These are phyloP conservation scores for Trissolcus basalis DNA, from an alignment of 1,140 invertebrate species.

Conservation along the genomic window DNA sequence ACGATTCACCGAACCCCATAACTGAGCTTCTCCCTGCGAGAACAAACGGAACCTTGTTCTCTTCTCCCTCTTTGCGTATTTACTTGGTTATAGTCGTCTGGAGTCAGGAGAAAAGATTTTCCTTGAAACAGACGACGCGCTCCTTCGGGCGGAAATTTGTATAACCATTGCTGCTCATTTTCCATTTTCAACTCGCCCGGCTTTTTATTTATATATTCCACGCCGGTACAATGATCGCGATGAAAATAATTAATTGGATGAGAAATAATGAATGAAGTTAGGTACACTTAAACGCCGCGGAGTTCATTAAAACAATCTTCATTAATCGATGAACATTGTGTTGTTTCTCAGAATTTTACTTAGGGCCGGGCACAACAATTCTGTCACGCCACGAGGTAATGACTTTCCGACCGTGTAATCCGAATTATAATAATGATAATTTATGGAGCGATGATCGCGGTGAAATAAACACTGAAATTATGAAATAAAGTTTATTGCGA, in stretches of 20 bases:
- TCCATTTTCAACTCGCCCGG: not conserved
- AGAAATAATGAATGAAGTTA: too few species aligned
- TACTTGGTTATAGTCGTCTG: slow-evolving; percentile 15
- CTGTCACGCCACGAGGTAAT: too few species aligned
- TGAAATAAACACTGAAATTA: not conserved
- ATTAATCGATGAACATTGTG: too few species aligned
- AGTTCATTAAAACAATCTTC: too few species aligned
- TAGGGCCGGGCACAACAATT: too few species aligned
- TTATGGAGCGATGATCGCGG: not conserved
- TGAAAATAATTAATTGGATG: not conserved
- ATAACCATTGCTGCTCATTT: not conserved
- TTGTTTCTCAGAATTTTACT: too few species aligned
- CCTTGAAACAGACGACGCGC: slow-evolving; percentile 5
- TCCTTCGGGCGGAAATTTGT: slow-evolving; percentile 1
- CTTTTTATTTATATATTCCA: not conserved
- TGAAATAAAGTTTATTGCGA: not conserved
- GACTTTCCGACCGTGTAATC: not conserved
- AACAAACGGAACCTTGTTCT: slow-evolving; percentile 33
- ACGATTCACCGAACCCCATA: slow-evolving; percentile 24
- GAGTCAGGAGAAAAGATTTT: slow-evolving; percentile 11
- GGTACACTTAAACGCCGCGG: too few species aligned
- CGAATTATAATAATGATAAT: not conserved
- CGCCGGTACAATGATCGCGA: not conserved
- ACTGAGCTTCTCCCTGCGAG: slow-evolving; percentile 17
- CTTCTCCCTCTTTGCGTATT: slow-evolving; percentile 11